Evolutionary conservation across 2,113 vertebrate species (phyloP), one percentile per base, ranked within the genome.

Genomic region (Aleadryas rufinucha): DNA sequence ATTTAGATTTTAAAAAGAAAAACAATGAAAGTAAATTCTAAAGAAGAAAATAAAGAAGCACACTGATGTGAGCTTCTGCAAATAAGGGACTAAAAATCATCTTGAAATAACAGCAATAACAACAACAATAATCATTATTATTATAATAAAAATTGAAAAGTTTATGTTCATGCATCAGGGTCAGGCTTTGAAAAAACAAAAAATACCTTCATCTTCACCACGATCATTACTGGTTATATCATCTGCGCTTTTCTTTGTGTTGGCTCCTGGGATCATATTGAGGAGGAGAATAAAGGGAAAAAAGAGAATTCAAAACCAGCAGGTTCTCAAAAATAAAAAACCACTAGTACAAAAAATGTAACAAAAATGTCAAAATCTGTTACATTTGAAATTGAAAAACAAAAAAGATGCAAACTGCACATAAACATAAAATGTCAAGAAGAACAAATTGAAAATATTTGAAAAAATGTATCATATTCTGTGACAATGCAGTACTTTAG

Each of bases 141-240:
- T 81, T 78, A 92, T 90, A 27, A 92, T 80, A 92, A 95, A 85
- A 96, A 97, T 83, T 82, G 52, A 88, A 96, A 98, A 96, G 95
- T 95, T 97, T 60, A 97, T 95, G 97, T 97, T 98, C 99, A 99
- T 99, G 98, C 98, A 99, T 97, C 97, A 97, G 86, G 96, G 89
- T 98, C 80, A 97, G 97, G 94, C 96, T 98, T 98, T 96, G 89
- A 90, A 92, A 97, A 96, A 97, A 94, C 59, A 97, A 98, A 98
- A 99, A 99, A 99, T 99, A 99, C 99, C 98, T 99, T 99, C 97
- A 95, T 99, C 98, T 97, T 97, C 98, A 97, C 96, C 98, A 98
- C 97, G 98, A 96, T 98, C 98, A 98, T 99, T 99, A 99, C 96
- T 99, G 98, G 97, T 98, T 98, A 99, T 98, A 98, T 98, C 99